Evolutionary conservation across 2,888 invertebrate species (phyloP), one percentile per base, ranked within the genome.

Genomic region (Alviniconcha strummeri): DNA sequence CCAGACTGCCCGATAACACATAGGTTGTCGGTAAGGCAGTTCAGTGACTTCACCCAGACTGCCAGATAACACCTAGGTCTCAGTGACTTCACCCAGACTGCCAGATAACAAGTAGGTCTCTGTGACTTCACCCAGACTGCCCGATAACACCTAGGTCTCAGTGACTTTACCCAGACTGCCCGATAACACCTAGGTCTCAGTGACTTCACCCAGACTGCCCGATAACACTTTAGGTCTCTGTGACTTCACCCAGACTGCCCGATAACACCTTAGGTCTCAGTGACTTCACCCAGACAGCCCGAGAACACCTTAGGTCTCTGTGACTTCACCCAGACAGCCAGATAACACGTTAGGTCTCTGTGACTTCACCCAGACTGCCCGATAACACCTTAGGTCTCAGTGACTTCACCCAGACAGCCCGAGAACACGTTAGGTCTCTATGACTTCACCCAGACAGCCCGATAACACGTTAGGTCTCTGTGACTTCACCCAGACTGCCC

Each of bases 201-300:
- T 6, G 91, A 92, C 64, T 89, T 88, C 82, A 90, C 90, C 5
- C 90, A 92, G 69, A 92, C 90, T 86, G 97, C 97, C 0, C 95
- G 97, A 91, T 97, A 97, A 93, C 97, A 97, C 94, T 89, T n/a
- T 97, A 93, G 95, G 95, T 69, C 88, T 90, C 52, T 88, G 89
- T 4, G 92, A 92, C 69, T 90, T 89, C 82, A 90, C 91, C 5
- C 90, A 92, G 74, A 92, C 91, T 86, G 97, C 97, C 0, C 95
- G 97, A 90, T 98, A 97, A 93, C 97, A 97, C 94, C 97, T 97
- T 97, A 93, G 95, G 95, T 69, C 13, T 8, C 60, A 60, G 9
- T 60, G 1, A 60, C 60, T 60, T 60, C 11, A n/a, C n/a, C n/a
- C n/a, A n/a, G n/a, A n/a, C n/a, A n/a, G n/a, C n/a, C n/a, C n/a